A percentile compares a stretch with the other conserved stretches of the same genome.
Evolutionary conservation across 2,888 invertebrate genomes (phyloP).

Genomic region (Heliconius ethilla): DNA sequence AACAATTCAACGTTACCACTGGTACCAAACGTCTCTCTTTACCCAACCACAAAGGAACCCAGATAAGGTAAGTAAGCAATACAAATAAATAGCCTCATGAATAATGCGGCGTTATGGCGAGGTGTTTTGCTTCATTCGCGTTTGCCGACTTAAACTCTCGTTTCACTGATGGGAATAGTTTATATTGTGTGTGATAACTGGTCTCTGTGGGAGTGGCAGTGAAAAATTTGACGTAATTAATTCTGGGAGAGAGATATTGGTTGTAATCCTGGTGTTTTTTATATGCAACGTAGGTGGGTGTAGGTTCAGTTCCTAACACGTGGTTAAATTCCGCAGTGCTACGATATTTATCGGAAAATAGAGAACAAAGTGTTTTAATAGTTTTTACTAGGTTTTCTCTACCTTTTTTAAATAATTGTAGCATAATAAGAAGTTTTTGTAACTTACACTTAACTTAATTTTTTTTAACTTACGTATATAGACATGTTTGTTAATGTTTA

Average conservation of each 20-base stretch:
- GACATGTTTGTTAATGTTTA: no score
- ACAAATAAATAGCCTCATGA: constrained; percentile 79
- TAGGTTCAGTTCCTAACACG: neutral
- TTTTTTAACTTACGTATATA: no score
- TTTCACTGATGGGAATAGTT: constrained; percentile 73
- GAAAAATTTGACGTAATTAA: constrained; percentile 12
- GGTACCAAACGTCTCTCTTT: neutral
- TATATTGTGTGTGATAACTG: constrained; percentile 53
- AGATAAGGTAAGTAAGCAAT: constrained; percentile 70
- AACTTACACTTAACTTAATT: no score
- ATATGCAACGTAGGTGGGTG: neutral
- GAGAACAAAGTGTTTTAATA: no score
- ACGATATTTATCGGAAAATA: no score
- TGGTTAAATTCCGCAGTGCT: neutral
- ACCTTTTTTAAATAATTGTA: no score
- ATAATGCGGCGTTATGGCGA: constrained; percentile 61
- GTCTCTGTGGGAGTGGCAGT: neutral
- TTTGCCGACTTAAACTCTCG: constrained; percentile 77
- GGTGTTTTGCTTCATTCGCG: constrained; percentile 66
- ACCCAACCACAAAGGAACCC: constrained; percentile 23
- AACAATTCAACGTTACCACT: neutral
- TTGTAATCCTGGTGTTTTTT: neutral
- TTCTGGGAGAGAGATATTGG: neutral
- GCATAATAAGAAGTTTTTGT: no score
- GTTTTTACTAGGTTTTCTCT: no score